Conservation (phyloP, 2,113 vertebrate genomes). For the Coturnix japonica region DNA sequence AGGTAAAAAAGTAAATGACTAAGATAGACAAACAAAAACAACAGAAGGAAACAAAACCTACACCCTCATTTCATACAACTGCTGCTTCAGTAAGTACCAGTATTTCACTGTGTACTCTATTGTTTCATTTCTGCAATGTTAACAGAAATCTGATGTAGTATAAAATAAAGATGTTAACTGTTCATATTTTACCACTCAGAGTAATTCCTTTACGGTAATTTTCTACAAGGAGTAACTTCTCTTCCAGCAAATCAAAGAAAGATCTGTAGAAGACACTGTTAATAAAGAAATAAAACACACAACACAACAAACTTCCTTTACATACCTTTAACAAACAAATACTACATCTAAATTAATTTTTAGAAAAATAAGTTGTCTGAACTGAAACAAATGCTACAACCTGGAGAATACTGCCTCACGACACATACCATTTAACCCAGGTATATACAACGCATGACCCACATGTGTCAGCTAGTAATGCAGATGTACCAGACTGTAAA, state of each 20-base stretch:
- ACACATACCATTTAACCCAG: constrained; percentile 21
- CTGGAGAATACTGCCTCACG: constrained; percentile 22
- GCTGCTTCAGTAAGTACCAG: neutral
- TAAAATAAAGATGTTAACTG: neutral
- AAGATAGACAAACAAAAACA: neutral
- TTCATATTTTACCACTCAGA: neutral
- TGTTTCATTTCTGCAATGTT: neutral
- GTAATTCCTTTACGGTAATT: neutral
- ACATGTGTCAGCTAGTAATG: no score
- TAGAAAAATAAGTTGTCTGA: neutral
- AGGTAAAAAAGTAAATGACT: neutral
- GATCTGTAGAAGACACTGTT: constrained; percentile 25
- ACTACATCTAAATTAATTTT: constrained; percentile 18
- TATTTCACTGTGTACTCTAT: neutral
- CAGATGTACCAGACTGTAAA: no score
- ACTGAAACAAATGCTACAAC: constrained; percentile 31
- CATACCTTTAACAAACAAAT: constrained; percentile 60
- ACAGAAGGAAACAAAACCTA: no score
- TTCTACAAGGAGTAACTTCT: neutral
- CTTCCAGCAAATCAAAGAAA: constrained; percentile 1
- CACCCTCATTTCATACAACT: neutral
- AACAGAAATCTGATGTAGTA: neutral
- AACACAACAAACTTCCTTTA: constrained; percentile 59
- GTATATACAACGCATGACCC: neutral
- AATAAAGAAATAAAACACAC: constrained; percentile 50